Evolutionary conservation across 2,113 vertebrate species (phyloP), one percentile per base, ranked within the genome.

Genomic region (Catagonus wagneri): DNA sequence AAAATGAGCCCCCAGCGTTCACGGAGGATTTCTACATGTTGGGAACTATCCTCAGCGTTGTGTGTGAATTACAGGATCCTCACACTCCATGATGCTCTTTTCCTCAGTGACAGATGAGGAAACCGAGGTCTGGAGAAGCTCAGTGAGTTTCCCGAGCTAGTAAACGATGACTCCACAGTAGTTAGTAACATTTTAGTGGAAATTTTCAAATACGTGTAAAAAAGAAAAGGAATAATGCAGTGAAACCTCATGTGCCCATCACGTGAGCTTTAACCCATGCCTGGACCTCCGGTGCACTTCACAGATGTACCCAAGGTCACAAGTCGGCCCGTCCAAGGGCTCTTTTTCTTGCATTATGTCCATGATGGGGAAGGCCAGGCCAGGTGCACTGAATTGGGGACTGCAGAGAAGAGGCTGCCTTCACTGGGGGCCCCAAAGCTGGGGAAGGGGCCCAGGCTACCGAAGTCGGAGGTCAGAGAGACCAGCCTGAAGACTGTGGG

Each of bases 61-160:
- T 12, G 63, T 14, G 0, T 50, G 58, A 32, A 65, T 69, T 20
- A 34, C 1, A 54, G 20, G 71, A 19, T n/a, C 66, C 69, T 89
- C 78, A 76, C n/a, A 7, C 10, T 20, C 0, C 6, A 1, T 11
- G 32, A 81, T 52, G 32, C 29, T 8, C 20, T 85, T 68, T 68
- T 39, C 75, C 93, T 76, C 69, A 16, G 61, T 91, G 74, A 69
- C 50, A 39, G 58, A 72, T 78, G 71, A 84, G 66, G 50, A 89
- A 78, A 39, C 15, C 7, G 72, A 83, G 60, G 56, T 61, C 60
- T 34, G 5, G 14, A 39, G 10, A 27, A 78, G 50, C 89, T n/a
- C 20, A 76, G 13, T 54, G 36, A 80, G 34, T n/a, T 87, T 86
- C 58, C 44, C 65, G 44, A 60, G 32, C 60, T 58, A 9, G 74